These are phyloP conservation scores for Campylomormyrus numenius DNA, from an alignment of 2,113 vertebrate genomes.

Conservation along the genomic window DNA sequence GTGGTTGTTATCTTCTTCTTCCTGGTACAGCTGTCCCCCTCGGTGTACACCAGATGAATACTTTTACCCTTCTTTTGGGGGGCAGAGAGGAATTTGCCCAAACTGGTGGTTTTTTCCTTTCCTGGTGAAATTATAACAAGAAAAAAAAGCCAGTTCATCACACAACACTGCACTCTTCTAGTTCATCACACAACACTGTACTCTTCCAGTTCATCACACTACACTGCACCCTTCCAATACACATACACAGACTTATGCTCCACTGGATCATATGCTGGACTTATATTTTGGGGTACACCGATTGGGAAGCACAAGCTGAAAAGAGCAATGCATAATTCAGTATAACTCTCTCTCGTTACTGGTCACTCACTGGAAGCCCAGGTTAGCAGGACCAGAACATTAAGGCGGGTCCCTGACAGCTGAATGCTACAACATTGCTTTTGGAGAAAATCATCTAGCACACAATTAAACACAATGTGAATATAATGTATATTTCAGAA, in stretches of 20 bases:
- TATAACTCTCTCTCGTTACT: not conserved
- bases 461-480: not conserved
- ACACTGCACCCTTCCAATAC: not conserved
- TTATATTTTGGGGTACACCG: not conserved
- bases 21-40: conserved; percentile 67
- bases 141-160: not conserved
- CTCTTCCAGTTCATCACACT: not conserved
- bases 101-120: conserved; percentile 54
- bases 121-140: conserved; percentile 52
- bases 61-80: conserved; percentile 69
- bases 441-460: not conserved
- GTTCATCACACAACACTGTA: too few species aligned
- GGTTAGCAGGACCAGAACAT: not conserved
- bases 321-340: not conserved
- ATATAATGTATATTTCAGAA: not conserved
- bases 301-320: not conserved
- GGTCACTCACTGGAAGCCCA: not conserved
- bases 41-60: conserved; percentile 73
- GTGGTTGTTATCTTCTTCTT: conserved; percentile 64
- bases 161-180: not conserved
- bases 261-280: not conserved
- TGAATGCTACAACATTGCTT: not conserved
- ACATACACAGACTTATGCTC: not conserved
- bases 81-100: conserved; percentile 77
- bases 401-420: not conserved